Base-by-base conservation (phyloP, 35 echinoderm and acorn worm species). In the Heliocidaris tuberculata region DNA sequence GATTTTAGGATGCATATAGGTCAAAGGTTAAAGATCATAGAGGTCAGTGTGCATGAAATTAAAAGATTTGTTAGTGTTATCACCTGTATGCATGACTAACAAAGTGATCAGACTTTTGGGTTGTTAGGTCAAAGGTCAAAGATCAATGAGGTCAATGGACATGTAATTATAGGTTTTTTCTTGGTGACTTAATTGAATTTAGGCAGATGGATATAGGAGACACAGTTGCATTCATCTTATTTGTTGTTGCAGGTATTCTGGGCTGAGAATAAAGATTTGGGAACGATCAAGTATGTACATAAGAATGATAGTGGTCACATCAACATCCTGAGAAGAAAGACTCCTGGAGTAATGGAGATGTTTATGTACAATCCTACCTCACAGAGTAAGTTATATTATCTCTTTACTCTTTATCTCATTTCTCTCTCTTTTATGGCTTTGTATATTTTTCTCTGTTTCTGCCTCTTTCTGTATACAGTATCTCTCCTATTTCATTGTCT, bases 281-380 rank as follows among this genome's bases (percentile, higher is more conserved):
- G 49, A 21, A 52, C 27, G 0, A 96, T 98, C 94, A 85, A 92
- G 86, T 95, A 95, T 50, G 65, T 95, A 27, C 48, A 88, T 29
- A 95, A 94, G 90, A 86, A n/a, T 30, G 92, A 98, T 48, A 60
- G 87, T 31, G 85, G 12, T 19, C 52, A 96, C 9, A 92, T 96
- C 31, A 30, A 56, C 15, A 59, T 90, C 31, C 71, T 98, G 2
- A 70, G 94, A 8, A 50, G 49, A 30, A 91, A 95, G 19, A 86
- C 93, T 2, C 88, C 96, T 1, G 94, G 88, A 27, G 78, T 96
- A 30, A 95, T 56, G 89, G 96, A 96, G 88, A 96, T 98, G 97
- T 96, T 95, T 78, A 93, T 98, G 47, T 98, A 98, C 50, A 93
- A 98, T 78, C 88, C 93, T 30, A 94, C 32, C 16, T 87, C 89